Base-by-base conservation (phyloP, 2,797 vertebrate genomes). In the Gallinago stenura region DNA sequence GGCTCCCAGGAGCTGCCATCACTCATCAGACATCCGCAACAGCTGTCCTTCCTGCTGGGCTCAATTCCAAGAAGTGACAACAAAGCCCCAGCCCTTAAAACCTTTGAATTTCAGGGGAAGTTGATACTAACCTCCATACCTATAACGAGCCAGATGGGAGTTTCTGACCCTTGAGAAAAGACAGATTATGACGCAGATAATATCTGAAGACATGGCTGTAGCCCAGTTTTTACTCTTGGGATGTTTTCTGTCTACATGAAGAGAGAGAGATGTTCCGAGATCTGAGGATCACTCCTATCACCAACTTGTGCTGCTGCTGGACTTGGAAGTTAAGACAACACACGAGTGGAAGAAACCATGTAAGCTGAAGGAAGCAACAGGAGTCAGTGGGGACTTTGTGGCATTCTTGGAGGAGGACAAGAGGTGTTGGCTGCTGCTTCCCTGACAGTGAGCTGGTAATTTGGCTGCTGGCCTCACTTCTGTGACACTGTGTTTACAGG, bases 401-500 rank as follows among this genome's bases (percentile, higher is more conserved):
- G 75, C 81, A 56, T 86, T 93, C 92, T 68, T 54, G 39, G 69
- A 89, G 73, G 61, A 96, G 71, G 39, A 76, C 72, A 90, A 77
- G 91, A 95, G 62, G 39, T 96, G 28, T 72, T 92, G 84, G 37
- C 82, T 93, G 53, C 57, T 84, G 5, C 60, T 73, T 89, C 83
- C n/a, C 72, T 87, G 69, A 80, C 7, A 58, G 54, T 37, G 58
- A 89, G 57, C 37, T 83, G 50, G 72, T 94, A 83, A 92, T 85
- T 88, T 95, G 89, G 62, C 87, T 92, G 69, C 56, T 81, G 46
- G 54, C 82, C 58, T 76, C 35, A 51, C 1, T 54, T 85, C 30
- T 88, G 69, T 88, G 83, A 94, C 50, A 69, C 4, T 41, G 21
- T 86, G 82, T 81, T 97, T 94, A 93, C 58, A 86, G 65, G 71